phyloP scores from a whole-genome alignment of 2,888 invertebrate genomes.

The Brenthis ino region DNA sequence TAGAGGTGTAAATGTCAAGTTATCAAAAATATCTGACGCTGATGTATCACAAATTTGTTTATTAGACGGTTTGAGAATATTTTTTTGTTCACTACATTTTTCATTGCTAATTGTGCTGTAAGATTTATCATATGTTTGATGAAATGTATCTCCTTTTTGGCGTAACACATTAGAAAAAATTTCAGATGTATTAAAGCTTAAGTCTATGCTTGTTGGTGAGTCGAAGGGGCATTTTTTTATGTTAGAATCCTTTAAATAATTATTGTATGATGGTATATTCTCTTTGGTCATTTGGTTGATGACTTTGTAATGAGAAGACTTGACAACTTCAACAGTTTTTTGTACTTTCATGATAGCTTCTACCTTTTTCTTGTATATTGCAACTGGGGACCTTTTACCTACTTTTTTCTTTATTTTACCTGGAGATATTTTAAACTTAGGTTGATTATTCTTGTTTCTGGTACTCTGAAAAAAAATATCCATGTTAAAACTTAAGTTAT shows the following conservation, averaged over 20 bases:
- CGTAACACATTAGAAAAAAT: constrained; percentile 64
- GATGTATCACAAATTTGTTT: constrained; percentile 52
- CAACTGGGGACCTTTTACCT: constrained; percentile 66
- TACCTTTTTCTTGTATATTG: constrained; percentile 65
- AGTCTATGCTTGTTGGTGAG: constrained; percentile 57
- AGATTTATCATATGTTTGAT: constrained; percentile 67
- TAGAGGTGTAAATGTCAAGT: constrained; percentile 70
- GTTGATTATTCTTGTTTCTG: constrained; percentile 56
- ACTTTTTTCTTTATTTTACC: constrained; percentile 69
- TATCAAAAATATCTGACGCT: constrained; percentile 65
- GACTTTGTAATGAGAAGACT: constrained; percentile 53
- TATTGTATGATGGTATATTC: constrained; percentile 52
- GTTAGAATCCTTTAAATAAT: constrained; percentile 51
- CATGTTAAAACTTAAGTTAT: background rate
- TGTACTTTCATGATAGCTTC: constrained; percentile 59
- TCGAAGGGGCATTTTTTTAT: constrained; percentile 66
- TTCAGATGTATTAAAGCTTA: constrained; percentile 70
- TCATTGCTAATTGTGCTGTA: constrained; percentile 38
- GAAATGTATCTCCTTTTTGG: constrained; percentile 49
- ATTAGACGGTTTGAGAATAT: constrained; percentile 64
- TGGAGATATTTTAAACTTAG: constrained; percentile 68
- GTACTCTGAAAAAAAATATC: constrained; percentile 58
- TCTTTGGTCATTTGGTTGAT: constrained; percentile 57
- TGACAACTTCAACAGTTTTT: constrained; percentile 54
- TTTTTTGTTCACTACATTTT: constrained; percentile 44